Base-by-base conservation (phyloP, 2,113 vertebrate species). In the Phocoena sinus region DNA sequence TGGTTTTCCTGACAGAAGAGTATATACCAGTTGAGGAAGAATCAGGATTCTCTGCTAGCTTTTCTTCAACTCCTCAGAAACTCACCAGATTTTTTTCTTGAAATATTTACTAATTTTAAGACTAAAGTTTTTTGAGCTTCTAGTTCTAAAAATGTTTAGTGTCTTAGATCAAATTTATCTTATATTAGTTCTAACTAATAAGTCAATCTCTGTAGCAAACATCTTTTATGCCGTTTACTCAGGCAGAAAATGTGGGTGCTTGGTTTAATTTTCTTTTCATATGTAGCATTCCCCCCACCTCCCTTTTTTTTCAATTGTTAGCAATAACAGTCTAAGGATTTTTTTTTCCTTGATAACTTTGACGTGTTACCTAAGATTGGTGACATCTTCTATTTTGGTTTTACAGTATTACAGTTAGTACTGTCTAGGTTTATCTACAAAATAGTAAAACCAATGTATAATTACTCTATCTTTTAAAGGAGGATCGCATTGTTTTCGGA, bases 381-480 rank as follows among this genome's bases (percentile, higher is more conserved):
- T 89, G 77, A 92, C 56, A 86, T 70, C 21, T 89, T 53, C 25
- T 86, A 63, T 56, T 95, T 88, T 70, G n/a, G 17, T 41, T 89
- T 89, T 95, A 62, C 38, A 41, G 8, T 94, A 77, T 73, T 87
- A 90, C 2, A 44, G 38, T 82, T 82, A 87, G 56, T 67, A 73
- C 8, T 79, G 14, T 93, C 44, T 88, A 21, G 1, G 20, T 26
- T 73, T 84, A 41, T 60, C 44, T 70, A 73, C 58, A 62, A 60
- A 92, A 74, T 73, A 86, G 28, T 56, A 87, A 92, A 63, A 47
- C 41, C 71, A 23, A 3, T 47, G 13, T 83, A n/a, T 73, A 96
- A 74, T 97, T 90, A 79, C 33, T 77, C 23, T 82, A 62, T 80
- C 23, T 92, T 93, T 97, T 90, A 90, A 94, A 87, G 38, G 47